Evolutionary conservation across 2,888 invertebrate species (phyloP), one percentile per base, ranked within the genome.

Genomic region (Parnassius smintheus): DNA sequence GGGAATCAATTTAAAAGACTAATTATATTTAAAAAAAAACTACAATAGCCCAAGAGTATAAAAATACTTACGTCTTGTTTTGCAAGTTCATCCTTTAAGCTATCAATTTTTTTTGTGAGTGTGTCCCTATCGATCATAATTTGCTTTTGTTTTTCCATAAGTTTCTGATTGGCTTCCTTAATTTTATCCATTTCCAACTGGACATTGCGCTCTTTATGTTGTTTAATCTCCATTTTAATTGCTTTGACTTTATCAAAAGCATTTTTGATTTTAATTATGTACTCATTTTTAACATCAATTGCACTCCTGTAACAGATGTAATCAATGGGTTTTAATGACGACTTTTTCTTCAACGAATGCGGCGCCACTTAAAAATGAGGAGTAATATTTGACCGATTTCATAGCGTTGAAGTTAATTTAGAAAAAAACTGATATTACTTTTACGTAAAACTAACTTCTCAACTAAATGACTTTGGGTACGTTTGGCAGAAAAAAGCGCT

Each of bases 71-170:
- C 92, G 78, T 88, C 92, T 68, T 94, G 93, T 74, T 93, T 93
- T 0, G 93, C 88, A 18, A 94, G 86, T 70, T 94, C 93, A 68
- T 92, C 92, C 73, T 93, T 94, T 51, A 94, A 80, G 9, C 79
- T 80, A 35, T 94, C 92, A 48, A 95, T 91, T 62, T 88, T 84
- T 66, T 92, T 87, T 2, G 88, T 84, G 9, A 92, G 84, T 2
- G 83, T 81, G 65, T 89, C 86, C 53, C 92, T 81, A 67, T 92
- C 88, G 10, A 77, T 75, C 64, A 88, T 83, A 12, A 92, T 89
- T 69, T 89, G 89, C 61, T 89, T 86, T 56, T 88, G 85, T 71
- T 92, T 88, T 2, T 91, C 89, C 67, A 88, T 87, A 7, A 92
- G 75, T 55, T 85, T 89, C 60, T 89, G 89, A 41, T 94, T 85